These are phyloP conservation scores for Rhimphoctona megacephalus DNA, from an alignment of 2,888 invertebrate genomes.

Conservation along the genomic window DNA sequence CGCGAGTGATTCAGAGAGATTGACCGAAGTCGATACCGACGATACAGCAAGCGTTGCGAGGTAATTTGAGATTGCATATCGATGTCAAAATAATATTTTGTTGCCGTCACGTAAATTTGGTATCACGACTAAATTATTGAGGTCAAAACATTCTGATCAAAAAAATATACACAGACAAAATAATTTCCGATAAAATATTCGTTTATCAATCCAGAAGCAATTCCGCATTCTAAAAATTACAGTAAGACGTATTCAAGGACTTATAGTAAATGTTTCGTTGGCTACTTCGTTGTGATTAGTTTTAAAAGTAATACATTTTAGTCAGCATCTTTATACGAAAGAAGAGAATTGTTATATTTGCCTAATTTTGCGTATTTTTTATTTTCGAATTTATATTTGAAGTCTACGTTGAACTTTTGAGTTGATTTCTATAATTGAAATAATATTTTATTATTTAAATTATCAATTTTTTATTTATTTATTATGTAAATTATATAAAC, in stretches of 20 bases:
- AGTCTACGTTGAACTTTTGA: no score
- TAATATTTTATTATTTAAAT: no score
- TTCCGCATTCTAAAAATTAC: not conserved
- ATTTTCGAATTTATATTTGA: no score
- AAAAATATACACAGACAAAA: not conserved
- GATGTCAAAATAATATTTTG: not conserved
- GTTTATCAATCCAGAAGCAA: not conserved
- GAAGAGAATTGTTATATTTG: no score
- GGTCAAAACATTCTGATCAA: not conserved
- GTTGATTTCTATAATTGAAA: no score
- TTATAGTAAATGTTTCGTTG: not conserved
- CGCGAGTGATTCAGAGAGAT: slow-evolving; percentile 95
- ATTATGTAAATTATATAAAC: not conserved
- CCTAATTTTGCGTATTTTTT: no score
- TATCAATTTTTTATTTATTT: no score
- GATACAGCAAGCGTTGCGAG: slow-evolving; percentile 89
- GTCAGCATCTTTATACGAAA: no score
- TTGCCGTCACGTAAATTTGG: not conserved
- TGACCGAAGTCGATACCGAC: slow-evolving; percentile 93
- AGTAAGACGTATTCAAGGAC: not conserved
- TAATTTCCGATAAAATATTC: not conserved
- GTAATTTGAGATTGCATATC: slow-evolving; percentile 72
- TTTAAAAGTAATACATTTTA: no score
- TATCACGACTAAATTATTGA: not conserved
- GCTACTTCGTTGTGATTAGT: not conserved